These are phyloP conservation scores for Phocoena sinus DNA, from an alignment of 2,113 vertebrate species.

Conservation along the genomic window DNA sequence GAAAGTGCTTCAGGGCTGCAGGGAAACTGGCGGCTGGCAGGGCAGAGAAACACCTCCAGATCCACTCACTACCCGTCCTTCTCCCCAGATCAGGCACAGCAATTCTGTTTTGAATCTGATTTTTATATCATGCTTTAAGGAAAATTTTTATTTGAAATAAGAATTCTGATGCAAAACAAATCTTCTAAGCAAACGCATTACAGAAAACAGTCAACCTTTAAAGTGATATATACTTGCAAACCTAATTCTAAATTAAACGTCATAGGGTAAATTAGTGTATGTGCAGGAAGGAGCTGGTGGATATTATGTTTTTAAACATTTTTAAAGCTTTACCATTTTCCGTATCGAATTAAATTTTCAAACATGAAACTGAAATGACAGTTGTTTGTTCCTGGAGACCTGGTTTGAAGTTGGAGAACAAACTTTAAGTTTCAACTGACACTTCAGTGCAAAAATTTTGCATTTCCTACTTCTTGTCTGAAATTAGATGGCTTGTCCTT, in stretches of 20 bases:
- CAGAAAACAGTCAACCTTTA: conserved; percentile 68
- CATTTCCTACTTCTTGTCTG: not conserved
- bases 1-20: not conserved
- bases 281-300: conserved; percentile 20
- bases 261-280: conserved; percentile 57
- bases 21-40: not conserved
- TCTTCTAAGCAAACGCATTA: conserved; percentile 41
- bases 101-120: not conserved
- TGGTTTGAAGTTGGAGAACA: not conserved
- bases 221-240: conserved; percentile 64
- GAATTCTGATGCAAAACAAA: conserved; percentile 53
- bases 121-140: not conserved
- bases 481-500: not conserved
- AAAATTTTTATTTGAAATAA: conserved; percentile 42
- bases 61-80: not conserved
- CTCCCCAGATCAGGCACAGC: not conserved
- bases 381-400: not conserved
- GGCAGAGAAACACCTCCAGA: not conserved
- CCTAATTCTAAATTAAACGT: conserved; percentile 67
- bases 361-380: not conserved
- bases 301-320: conserved; percentile 20
- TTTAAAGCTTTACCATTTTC: not conserved
- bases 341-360: not conserved
- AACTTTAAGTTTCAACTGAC: not conserved
- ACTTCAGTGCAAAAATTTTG: not conserved